These are phyloP conservation scores for Pelobates cultripes DNA, from an alignment of 2,797 vertebrate species.

Conservation along the genomic window DNA sequence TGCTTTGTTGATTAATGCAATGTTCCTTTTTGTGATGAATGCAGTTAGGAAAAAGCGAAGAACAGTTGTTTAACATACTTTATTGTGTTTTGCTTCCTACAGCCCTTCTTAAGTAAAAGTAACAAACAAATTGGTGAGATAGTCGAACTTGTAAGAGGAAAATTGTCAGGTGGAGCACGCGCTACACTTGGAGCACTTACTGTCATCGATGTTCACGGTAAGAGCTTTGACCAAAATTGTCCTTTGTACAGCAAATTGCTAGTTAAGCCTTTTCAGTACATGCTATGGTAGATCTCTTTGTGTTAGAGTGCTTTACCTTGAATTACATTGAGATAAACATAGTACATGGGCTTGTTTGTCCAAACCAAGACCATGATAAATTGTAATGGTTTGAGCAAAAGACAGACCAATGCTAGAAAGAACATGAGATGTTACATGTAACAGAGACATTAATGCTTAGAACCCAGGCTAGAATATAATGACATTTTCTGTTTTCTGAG, in stretches of 20 bases:
- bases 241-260: not conserved
- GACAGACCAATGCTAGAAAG: no score
- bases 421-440: no score
- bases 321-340: no score
- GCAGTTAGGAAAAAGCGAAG: no score
- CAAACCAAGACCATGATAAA: not conserved
- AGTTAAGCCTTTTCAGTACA: not conserved
- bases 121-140: slow-evolving; percentile 87
- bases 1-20: no score
- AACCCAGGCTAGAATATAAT: no score
- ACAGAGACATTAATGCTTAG: no score
- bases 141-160: slow-evolving; percentile 88
- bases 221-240: slow-evolving; percentile 35
- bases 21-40: no score
- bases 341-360: not conserved
- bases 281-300: not conserved
- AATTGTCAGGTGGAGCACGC: slow-evolving; percentile 84
- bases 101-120: slow-evolving; percentile 85
- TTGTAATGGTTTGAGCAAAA: no score
- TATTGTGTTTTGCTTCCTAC: slow-evolving; percentile 22
- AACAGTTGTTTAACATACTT: no score
- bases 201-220: slow-evolving; percentile 93
- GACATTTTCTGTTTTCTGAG: no score
- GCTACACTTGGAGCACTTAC: slow-evolving; percentile 89
- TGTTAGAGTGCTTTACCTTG: not conserved